Percentiles rank a stretch among this genome's conserved stretches.
phyloP scores from a whole-genome alignment of 2,797 vertebrate genomes.

The Betta splendens region DNA sequence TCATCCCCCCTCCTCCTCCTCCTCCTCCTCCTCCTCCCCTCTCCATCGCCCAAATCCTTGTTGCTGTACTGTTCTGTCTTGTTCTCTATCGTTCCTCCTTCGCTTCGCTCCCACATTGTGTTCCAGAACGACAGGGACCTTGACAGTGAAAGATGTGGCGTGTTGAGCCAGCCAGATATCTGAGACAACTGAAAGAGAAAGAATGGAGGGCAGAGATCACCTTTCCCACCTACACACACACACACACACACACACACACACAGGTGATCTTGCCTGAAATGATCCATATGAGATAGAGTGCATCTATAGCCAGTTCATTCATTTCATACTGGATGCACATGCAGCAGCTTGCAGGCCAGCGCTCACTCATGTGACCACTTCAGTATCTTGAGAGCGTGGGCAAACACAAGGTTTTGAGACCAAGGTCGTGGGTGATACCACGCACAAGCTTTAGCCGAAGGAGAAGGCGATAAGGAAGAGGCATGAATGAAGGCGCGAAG shows the following conservation, averaged over 20 bases:
- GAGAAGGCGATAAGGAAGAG: slow-evolving; percentile 20
- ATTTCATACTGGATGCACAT: slow-evolving; percentile 39
- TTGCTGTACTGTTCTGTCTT: slow-evolving; percentile 43
- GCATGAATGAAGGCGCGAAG: slow-evolving; percentile 1
- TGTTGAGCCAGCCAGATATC: slow-evolving; percentile 62
- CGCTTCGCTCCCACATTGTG: slow-evolving; percentile 48
- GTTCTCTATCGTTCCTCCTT: slow-evolving; percentile 54
- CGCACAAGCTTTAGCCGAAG: slow-evolving; percentile 17
- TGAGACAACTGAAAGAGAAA: slow-evolving; percentile 65
- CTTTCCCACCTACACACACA: slow-evolving; percentile 54
- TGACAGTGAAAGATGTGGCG: slow-evolving; percentile 65
- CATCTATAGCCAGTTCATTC: slow-evolving; percentile 19
- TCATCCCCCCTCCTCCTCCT: background rate
- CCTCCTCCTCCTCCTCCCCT: slow-evolving; percentile 1
- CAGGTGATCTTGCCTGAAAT: slow-evolving; percentile 52
- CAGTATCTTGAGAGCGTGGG: slow-evolving; percentile 39
- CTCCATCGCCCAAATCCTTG: slow-evolving; percentile 31
- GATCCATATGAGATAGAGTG: slow-evolving; percentile 38
- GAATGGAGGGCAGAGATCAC: slow-evolving; percentile 60
- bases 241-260: slow-evolving; percentile 39
- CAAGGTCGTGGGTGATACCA: slow-evolving; percentile 69
- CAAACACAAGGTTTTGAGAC: slow-evolving; percentile 44
- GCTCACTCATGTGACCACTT: slow-evolving; percentile 53
- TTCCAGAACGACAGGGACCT: slow-evolving; percentile 57
- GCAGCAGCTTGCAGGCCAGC: slow-evolving; percentile 24